phyloP scores from a whole-genome alignment of 2,797 vertebrate genomes.

The Tenualosa ilisha region DNA sequence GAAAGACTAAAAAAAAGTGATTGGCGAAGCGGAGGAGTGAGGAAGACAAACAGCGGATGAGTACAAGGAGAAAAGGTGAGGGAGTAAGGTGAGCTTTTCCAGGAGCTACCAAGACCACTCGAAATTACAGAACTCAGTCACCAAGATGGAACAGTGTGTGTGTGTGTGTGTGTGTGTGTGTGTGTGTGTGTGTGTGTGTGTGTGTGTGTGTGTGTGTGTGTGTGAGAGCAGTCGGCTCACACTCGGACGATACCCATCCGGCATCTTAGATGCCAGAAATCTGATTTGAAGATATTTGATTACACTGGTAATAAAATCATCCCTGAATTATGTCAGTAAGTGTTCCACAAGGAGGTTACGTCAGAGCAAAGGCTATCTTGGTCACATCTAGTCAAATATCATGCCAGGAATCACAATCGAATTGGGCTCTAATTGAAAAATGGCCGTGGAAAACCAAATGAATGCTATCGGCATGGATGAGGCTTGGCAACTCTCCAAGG shows the following conservation, averaged over 20 bases:
- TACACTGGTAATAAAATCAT: constrained; percentile 15
- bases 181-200: constrained; percentile 17
- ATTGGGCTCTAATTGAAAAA: constrained; percentile 14
- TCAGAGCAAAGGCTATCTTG: constrained; percentile 20
- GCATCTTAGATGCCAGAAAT: constrained; percentile 17
- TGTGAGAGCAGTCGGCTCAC: no score
- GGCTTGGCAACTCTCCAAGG: constrained; percentile 33
- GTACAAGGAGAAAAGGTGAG: not conserved
- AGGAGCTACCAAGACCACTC: no score
- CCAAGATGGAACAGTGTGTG: no score
- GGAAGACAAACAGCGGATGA: not conserved
- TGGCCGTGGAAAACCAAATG: not conserved
- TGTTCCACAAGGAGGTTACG: not conserved
- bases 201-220: not conserved
- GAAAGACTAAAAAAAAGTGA: not conserved
- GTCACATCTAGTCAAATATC: constrained; percentile 8
- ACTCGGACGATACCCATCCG: not conserved
- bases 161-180: constrained; percentile 11
- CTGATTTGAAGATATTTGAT: constrained; percentile 20
- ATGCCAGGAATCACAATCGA: not conserved
- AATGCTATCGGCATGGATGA: not conserved
- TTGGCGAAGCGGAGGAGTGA: no score
- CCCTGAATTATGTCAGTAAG: not conserved
- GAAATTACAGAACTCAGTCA: no score
- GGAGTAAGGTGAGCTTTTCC: no score